Percentiles rank a stretch among this genome's conserved stretches.
Conservation (phyloP, 1,140 invertebrate genomes). For the Aphaenogaster ashmeadi region DNA sequence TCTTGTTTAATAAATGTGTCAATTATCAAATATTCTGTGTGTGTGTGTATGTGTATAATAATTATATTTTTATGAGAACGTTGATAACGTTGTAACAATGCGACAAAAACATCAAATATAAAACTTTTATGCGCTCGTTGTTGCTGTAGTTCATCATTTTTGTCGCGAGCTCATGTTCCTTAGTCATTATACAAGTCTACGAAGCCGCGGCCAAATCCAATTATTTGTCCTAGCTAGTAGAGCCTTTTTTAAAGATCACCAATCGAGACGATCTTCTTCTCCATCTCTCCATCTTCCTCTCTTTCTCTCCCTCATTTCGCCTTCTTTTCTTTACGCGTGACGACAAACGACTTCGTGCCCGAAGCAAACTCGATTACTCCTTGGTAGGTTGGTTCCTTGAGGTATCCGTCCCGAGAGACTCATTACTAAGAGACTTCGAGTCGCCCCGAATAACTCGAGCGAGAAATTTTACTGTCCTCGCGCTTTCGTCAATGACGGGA, state of each 20-base stretch:
- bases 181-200: constrained; percentile 43
- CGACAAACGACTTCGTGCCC: constrained; percentile 70
- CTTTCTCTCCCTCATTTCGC: neutral
- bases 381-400: constrained; percentile 58
- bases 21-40: neutral
- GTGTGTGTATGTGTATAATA: neutral
- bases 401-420: constrained; percentile 64
- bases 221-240: constrained; percentile 43
- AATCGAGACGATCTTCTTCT: constrained; percentile 32
- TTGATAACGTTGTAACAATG: neutral
- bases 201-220: constrained; percentile 46
- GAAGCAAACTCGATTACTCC: constrained; percentile 71
- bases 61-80: constrained; percentile 1
- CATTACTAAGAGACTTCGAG: constrained; percentile 57
- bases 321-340: constrained; percentile 41
- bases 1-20: neutral
- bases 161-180: neutral
- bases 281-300: too few relatives aligned
- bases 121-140: neutral
- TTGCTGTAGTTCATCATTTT: neutral
- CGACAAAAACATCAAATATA: neutral
- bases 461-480: constrained; percentile 53
- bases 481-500: constrained; percentile 38
- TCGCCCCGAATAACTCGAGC: constrained; percentile 31
- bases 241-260: constrained; percentile 54